Percentiles rank a stretch among this genome's conserved stretches.
Conservation (phyloP, 2,888 invertebrate genomes). For the Mythimna loreyi region DNA sequence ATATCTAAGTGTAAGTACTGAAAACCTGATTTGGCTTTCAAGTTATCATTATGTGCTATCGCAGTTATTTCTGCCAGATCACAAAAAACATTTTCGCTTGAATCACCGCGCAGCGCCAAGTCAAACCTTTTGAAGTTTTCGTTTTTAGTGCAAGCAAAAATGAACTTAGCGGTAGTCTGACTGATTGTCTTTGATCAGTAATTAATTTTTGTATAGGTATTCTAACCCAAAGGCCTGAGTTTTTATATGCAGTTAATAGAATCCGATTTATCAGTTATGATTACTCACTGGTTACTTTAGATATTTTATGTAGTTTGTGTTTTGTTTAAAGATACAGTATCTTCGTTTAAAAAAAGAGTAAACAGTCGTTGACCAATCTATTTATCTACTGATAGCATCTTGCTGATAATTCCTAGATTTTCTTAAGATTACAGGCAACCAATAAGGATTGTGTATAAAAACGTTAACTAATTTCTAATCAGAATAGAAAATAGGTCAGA, state of each 20-base stretch:
- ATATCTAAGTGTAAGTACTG: background rate
- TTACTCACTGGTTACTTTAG: constrained; percentile 27
- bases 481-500: constrained; percentile 36
- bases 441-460: constrained; percentile 7
- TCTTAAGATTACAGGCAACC: constrained; percentile 21
- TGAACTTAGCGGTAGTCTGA: too few species aligned
- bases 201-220: background rate
- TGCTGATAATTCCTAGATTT: constrained; percentile 34
- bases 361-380: constrained; percentile 23
- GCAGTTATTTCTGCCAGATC: too few species aligned
- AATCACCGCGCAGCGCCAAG: too few species aligned
- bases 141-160: too few species aligned
- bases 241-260: constrained; percentile 36
- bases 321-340: background rate
- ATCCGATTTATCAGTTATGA: constrained; percentile 24
- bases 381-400: constrained; percentile 40
- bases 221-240: constrained; percentile 8
- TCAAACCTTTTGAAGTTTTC: too few species aligned
- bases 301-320: constrained; percentile 14
- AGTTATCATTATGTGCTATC: background rate
- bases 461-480: constrained; percentile 13
- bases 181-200: too few species aligned
- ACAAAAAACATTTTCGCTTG: too few species aligned
- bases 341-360: constrained; percentile 13
- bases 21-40: constrained; percentile 29